phyloP scores from a whole-genome alignment of 2,888 invertebrate species.

The Phragmatobia fuliginosa region DNA sequence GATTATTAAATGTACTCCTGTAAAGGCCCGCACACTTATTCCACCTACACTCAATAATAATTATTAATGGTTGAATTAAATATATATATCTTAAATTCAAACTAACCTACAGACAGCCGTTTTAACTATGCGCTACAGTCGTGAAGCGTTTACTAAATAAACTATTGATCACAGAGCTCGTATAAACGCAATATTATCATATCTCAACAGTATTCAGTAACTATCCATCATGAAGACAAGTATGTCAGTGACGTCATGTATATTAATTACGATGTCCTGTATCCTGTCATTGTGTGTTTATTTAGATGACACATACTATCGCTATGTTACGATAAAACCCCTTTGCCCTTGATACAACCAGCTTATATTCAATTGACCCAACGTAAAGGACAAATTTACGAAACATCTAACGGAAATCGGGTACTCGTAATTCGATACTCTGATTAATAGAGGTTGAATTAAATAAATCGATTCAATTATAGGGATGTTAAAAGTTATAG shows the following conservation, averaged over 20 bases:
- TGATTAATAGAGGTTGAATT: constrained; percentile 13
- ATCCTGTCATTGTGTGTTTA: neutral
- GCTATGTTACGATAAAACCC: neutral
- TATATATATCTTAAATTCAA: too few species aligned
- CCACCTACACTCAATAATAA: neutral
- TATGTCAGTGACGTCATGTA: neutral
- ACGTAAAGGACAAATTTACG: constrained; percentile 1
- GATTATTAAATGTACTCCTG: neutral
- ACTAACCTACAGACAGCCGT: neutral
- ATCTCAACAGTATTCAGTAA: neutral
- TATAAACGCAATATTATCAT: neutral
- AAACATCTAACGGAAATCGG: constrained; percentile 7
- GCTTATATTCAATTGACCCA: neutral
- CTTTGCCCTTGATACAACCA: neutral
- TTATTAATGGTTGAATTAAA: too few species aligned
- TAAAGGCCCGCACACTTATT: neutral
- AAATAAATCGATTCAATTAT: constrained; percentile 9
- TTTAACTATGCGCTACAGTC: too few species aligned
- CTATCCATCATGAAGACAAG: neutral
- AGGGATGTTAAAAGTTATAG: constrained; percentile 4
- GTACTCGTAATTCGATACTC: constrained; percentile 5
- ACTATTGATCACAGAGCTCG: neutral
- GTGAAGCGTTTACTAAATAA: too few species aligned
- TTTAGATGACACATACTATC: constrained; percentile 1
- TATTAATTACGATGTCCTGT: constrained; percentile 1